These are phyloP conservation scores for Parnassius apollo DNA, from an alignment of 2,888 invertebrate species.

Conservation along the genomic window DNA sequence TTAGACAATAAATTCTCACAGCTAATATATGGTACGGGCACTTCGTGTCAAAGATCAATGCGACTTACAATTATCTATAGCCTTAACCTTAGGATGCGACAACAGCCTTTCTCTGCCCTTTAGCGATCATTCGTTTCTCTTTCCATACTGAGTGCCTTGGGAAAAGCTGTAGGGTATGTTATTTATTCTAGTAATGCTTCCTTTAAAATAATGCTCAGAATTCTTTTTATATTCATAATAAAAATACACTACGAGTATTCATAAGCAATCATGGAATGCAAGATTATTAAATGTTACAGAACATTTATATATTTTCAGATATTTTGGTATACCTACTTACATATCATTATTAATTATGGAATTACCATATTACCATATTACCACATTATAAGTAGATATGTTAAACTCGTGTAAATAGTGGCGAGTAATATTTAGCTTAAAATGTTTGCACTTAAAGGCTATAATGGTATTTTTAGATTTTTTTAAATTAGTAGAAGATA, in stretches of 20 bases:
- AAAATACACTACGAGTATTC: no score
- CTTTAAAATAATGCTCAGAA: no score
- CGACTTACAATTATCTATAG: constrained; percentile 40
- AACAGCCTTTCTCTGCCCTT: constrained; percentile 61
- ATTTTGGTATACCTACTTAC: constrained; percentile 62
- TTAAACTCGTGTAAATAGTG: no score
- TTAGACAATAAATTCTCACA: constrained; percentile 20
- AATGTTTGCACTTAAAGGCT: no score
- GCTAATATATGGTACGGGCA: constrained; percentile 5
- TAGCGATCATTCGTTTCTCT: constrained; percentile 39
- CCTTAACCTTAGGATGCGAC: constrained; percentile 38
- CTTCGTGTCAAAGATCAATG: constrained; percentile 50
- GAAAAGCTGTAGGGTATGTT: constrained; percentile 43
- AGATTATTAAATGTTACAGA: not conserved
- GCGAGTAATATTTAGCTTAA: no score
- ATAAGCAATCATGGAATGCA: not conserved
- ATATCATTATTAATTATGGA: no score
- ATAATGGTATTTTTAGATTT: no score
- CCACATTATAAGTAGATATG: no score
- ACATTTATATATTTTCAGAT: constrained; percentile 66
- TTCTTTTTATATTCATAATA: no score
- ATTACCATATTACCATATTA: no score
- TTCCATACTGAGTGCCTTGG: constrained; percentile 45
- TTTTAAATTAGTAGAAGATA: no score
- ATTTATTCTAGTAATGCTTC: not conserved